phyloP scores from a whole-genome alignment of 2,113 vertebrate genomes.

The Athene cunicularia region DNA sequence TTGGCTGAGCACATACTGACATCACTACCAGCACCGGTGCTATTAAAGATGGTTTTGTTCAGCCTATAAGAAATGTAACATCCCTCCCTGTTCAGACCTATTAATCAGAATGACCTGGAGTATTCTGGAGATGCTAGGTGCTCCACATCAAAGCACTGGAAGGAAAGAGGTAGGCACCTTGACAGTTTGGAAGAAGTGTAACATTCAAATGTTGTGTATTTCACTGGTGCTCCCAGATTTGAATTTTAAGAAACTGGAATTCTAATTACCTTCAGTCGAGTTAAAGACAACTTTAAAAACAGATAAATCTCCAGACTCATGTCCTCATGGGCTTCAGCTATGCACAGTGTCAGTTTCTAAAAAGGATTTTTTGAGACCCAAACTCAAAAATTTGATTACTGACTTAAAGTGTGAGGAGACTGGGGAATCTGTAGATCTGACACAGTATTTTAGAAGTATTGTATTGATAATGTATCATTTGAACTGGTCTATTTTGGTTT shows the following conservation, averaged over 20 bases:
- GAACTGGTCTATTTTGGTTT: neutral
- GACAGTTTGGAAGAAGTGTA: neutral
- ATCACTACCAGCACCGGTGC: neutral
- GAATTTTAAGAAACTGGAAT: neutral
- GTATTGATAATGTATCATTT: neutral
- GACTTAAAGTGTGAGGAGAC: neutral
- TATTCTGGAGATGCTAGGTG: neutral
- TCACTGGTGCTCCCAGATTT: neutral
- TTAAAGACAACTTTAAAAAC: neutral
- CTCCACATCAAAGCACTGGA: neutral
- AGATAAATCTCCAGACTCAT: neutral
- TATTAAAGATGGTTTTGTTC: neutral
- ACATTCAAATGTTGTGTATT: neutral
- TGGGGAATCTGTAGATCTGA: neutral
- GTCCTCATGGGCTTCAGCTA: neutral
- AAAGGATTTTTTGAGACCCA: neutral
- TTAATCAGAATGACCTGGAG: neutral
- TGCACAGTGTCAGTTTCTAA: neutral
- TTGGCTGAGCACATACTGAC: neutral
- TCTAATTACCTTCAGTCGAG: neutral
- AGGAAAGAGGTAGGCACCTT: neutral
- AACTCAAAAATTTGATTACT: neutral
- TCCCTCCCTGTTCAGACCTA: neutral
- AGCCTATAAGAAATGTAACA: neutral
- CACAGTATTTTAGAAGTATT: neutral